Conservation (phyloP, 2,113 vertebrate species). For the Calcarius ornatus region DNA sequence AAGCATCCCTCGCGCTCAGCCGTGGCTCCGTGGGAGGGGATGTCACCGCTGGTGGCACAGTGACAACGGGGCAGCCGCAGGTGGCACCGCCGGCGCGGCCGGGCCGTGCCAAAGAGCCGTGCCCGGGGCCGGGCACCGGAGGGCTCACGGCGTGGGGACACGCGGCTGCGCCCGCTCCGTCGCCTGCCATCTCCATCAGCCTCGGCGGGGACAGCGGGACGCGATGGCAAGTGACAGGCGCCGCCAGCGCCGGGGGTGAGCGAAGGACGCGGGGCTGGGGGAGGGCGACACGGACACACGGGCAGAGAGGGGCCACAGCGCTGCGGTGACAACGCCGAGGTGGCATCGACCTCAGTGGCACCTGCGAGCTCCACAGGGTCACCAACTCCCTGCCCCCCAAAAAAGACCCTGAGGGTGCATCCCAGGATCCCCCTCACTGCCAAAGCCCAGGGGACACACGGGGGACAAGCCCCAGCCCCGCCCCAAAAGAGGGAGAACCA, state of each 20-base stretch:
- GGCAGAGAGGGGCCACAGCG: neutral
- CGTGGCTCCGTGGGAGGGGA: rapidly evolving
- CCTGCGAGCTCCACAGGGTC: neutral
- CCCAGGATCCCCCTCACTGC: neutral
- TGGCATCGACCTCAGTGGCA: neutral
- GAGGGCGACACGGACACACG: neutral
- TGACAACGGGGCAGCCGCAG: neutral
- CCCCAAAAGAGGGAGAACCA: neutral
- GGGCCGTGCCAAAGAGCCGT: rapidly evolving
- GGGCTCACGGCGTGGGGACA: neutral
- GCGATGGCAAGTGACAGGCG: conserved; percentile 37
- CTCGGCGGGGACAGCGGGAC: conserved; percentile 19
- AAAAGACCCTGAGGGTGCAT: too few species aligned
- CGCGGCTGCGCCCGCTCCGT: neutral
- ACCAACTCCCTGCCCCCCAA: rapidly evolving
- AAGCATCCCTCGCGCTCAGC: rapidly evolving
- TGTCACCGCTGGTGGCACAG: neutral
- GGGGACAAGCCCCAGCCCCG: neutral
- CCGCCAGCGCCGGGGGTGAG: conserved; percentile 30
- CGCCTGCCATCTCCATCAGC: conserved; percentile 22
- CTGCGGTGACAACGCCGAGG: neutral
- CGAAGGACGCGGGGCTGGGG: neutral
- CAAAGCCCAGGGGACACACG: neutral
- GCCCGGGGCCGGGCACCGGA: neutral
- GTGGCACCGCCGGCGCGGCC: neutral